phyloP scores from a whole-genome alignment of 2,113 vertebrate species.

The Nesospiza acunhae region DNA sequence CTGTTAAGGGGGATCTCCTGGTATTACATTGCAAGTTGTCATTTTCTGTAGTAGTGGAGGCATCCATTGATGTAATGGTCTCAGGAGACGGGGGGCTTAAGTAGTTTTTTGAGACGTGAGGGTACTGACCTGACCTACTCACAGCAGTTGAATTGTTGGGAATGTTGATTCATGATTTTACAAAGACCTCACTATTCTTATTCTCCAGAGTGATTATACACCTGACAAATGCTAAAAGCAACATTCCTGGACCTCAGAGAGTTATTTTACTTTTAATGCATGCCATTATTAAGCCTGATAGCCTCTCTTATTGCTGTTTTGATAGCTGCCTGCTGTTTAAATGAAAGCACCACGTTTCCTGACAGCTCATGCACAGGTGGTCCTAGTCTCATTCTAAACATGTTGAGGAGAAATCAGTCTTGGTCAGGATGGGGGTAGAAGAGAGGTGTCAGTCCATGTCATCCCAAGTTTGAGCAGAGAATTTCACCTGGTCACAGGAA shows the following conservation, averaged over 20 bases:
- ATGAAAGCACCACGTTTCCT: slow-evolving; percentile 56
- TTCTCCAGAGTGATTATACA: slow-evolving; percentile 69
- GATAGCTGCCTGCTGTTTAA: slow-evolving; percentile 75
- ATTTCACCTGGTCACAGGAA: background rate
- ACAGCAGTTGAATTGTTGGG: slow-evolving; percentile 72
- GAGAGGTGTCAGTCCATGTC: background rate
- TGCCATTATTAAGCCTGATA: slow-evolving; percentile 60
- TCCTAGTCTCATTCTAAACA: slow-evolving; percentile 47
- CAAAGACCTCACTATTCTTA: slow-evolving; percentile 73
- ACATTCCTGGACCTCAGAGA: slow-evolving; percentile 63
- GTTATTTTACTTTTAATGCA: slow-evolving; percentile 58
- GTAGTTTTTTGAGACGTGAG: slow-evolving; percentile 63
- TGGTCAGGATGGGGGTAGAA: background rate
- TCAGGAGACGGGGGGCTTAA: slow-evolving; percentile 43
- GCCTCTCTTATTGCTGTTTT: slow-evolving; percentile 68
- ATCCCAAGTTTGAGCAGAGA: background rate
- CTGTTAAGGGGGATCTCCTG: slow-evolving; percentile 24
- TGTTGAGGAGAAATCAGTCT: slow-evolving; percentile 53
- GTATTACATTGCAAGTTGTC: slow-evolving; percentile 61
- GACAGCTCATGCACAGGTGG: slow-evolving; percentile 70
- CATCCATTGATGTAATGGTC: slow-evolving; percentile 60
- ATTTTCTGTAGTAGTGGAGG: slow-evolving; percentile 16
- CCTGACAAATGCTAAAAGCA: slow-evolving; percentile 73
- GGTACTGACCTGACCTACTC: slow-evolving; percentile 62
- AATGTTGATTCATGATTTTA: slow-evolving; percentile 68